Base-by-base conservation (phyloP, 2,797 vertebrate genomes). In the Peromyscus nudipes region DNA sequence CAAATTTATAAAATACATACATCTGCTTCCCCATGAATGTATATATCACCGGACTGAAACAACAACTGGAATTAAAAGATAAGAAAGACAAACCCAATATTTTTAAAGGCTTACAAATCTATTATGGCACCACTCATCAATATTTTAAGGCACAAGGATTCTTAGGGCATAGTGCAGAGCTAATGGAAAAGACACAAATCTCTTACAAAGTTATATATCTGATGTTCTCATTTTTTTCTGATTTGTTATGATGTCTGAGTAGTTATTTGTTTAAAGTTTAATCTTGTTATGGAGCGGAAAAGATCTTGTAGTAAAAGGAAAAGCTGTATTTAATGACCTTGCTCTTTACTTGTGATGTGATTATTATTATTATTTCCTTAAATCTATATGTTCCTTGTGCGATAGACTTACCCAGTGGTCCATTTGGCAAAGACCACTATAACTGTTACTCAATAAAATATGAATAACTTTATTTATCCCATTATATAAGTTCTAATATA, bases 361-460 rank as follows among this genome's bases (percentile, higher is more conserved):
- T 75, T 92, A 19, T 16, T 88, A 62, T 9, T 73, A 60, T 16
- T 82, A 55, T 80, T 76, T 84, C 17, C 11, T 94, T 94, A 93
- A 31, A 62, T 91, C 34, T 62, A 4, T 29, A 73, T 82, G 62
- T 89, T 64, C 57, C 34, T 94, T 92, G 25, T 40, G 27, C 62
- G 34, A 19, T 83, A 86, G 76, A 65, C 6, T 87, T 79, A 75
- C 40, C 25, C 4, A 55, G 13, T 67, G 46, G n/a, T 76, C 40
- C 43, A 67, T 65, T 85, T 75, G 76, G 6, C 69, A 76, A 73
- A 14, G 19, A 7, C 52, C 60, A 25, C 19, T 71, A 87, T 83
- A 80, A 94, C 49, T 97, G 27, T 17, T 94, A 55, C 7, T 67
- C 62, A 52, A 90, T 46, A 62, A 76, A 95, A 71, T 75, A 89